A percentile compares a stretch with the other conserved stretches of the same genome.
Conservation (phyloP, 2,888 invertebrate species). For the Steinernema carpocapsae region DNA sequence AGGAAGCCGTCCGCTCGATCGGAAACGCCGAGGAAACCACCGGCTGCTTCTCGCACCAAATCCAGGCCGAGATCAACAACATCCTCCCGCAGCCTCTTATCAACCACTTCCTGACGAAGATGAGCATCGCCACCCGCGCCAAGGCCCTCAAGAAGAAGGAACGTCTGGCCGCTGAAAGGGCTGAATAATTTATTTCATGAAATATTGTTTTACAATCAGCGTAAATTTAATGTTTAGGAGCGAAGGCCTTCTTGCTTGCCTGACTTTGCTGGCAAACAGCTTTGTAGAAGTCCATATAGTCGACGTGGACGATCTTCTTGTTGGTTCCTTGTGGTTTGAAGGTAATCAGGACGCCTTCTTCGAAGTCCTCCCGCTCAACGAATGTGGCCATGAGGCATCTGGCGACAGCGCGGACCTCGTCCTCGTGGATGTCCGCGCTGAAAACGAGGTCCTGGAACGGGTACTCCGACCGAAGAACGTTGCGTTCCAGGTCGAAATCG, state of each 20-base stretch:
- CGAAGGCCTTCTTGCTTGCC: not conserved
- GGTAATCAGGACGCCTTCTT: slow-evolving; percentile 2
- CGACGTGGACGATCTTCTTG: not conserved
- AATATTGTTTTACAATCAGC: no score
- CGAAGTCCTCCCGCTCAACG: not conserved
- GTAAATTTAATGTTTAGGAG: no score
- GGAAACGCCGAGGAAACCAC: slow-evolving; percentile 62
- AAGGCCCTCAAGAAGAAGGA: slow-evolving; percentile 61
- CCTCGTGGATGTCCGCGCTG: not conserved
- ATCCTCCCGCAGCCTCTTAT: slow-evolving; percentile 53
- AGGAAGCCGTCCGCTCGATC: slow-evolving; percentile 57
- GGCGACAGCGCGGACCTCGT: not conserved
- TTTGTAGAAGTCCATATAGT: not conserved
- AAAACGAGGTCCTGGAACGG: not conserved
- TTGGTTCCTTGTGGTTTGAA: not conserved
- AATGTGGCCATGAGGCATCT: not conserved
- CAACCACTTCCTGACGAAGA: slow-evolving; percentile 52
- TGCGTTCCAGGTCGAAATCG: not conserved
- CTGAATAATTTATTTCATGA: slow-evolving; percentile 44
- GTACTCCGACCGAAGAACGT: not conserved
- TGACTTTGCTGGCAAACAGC: slow-evolving; percentile 3
- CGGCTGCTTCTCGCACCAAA: slow-evolving; percentile 60
- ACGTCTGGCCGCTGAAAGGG: slow-evolving; percentile 48
- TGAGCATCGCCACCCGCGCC: slow-evolving; percentile 57
- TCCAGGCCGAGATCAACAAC: slow-evolving; percentile 50